Conservation (phyloP, 1,140 invertebrate species). For the Xylocopa sonorina region DNA sequence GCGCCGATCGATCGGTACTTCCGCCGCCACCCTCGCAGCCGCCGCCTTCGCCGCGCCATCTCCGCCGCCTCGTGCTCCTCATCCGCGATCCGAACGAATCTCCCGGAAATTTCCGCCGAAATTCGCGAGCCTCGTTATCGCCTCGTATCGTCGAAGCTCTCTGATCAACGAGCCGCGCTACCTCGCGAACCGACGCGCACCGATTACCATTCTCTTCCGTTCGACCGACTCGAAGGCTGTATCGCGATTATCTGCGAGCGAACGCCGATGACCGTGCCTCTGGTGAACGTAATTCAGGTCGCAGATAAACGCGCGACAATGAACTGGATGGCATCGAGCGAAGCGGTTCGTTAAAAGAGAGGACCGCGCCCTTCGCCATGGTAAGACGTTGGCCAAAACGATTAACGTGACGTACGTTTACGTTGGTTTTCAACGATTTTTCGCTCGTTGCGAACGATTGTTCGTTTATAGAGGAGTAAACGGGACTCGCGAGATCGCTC, state of each 20-base stretch:
- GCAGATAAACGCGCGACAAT: constrained; percentile 49
- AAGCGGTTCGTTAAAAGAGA: constrained; percentile 41
- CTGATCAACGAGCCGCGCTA: not conserved
- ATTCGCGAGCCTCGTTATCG: constrained; percentile 11
- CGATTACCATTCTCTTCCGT: not conserved
- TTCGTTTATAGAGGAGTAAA: too few relatives aligned
- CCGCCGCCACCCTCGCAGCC: not conserved
- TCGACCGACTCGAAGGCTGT: too few relatives aligned
- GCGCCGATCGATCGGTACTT: constrained; percentile 26
- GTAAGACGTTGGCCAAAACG: constrained; percentile 19
- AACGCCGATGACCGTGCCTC: constrained; percentile 37
- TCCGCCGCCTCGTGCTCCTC: too few relatives aligned
- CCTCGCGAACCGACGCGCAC: not conserved
- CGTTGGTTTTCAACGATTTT: not conserved
- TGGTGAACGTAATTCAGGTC: constrained; percentile 45
- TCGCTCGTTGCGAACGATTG: too few relatives aligned
- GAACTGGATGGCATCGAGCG: constrained; percentile 35
- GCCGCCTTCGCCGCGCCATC: not conserved
- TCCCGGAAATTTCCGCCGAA: not conserved
- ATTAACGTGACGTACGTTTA: constrained; percentile 26
- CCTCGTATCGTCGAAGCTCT: constrained; percentile 1
- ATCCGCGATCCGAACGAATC: not conserved
- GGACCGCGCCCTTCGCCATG: constrained; percentile 4
- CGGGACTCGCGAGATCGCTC: too few relatives aligned
- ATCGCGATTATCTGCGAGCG: constrained; percentile 54